Evolutionary conservation across 2,888 invertebrate species (phyloP).

Genomic region (Nemurella pictetii): DNA sequence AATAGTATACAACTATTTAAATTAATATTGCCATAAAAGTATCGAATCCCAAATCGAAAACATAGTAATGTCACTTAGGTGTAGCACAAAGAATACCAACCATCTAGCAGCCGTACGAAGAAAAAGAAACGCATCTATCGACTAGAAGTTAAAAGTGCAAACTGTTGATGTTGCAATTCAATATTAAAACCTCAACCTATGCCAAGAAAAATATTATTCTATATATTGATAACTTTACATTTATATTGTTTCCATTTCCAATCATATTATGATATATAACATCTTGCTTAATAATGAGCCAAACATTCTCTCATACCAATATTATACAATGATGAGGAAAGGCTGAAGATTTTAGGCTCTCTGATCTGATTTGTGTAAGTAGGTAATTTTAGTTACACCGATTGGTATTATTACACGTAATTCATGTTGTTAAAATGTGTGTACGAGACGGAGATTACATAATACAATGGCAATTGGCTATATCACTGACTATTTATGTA

Average conservation of each 20-base stretch:
- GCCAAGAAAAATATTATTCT: slow-evolving; percentile 8
- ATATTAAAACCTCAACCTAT: background rate
- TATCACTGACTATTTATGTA: background rate
- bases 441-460: background rate
- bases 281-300: background rate
- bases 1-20: background rate
- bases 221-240: background rate
- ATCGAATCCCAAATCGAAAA: background rate
- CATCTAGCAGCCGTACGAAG: background rate
- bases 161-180: background rate
- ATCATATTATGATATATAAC: background rate
- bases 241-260: background rate
- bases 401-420: background rate
- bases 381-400: background rate
- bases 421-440: background rate
- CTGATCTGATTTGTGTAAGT: background rate
- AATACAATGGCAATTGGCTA: background rate
- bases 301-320: background rate
- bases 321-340: background rate
- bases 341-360: background rate
- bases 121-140: background rate
- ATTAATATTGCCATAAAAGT: slow-evolving; percentile 18
- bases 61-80: background rate
- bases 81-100: background rate
- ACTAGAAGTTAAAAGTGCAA: slow-evolving; percentile 26